phyloP scores from a whole-genome alignment of 2,113 vertebrate genomes.

The Sula dactylatra region DNA sequence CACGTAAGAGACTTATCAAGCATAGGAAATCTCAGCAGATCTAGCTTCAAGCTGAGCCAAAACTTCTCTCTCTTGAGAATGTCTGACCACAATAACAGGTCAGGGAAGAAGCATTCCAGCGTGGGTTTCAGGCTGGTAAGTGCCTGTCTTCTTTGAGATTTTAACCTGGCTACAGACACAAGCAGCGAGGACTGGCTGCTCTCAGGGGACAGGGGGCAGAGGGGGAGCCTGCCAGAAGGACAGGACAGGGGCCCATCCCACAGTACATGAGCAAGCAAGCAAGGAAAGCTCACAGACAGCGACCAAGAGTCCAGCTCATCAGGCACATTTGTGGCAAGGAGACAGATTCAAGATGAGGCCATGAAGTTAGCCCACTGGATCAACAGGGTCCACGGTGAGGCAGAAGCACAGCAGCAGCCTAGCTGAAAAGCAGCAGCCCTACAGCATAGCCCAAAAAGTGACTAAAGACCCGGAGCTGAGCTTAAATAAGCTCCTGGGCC shows the following conservation, averaged over 20 bases:
- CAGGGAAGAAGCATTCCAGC: not conserved
- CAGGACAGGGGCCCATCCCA: not conserved
- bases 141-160: fast-evolving
- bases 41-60: slow-evolving; percentile 28
- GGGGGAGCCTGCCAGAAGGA: not conserved
- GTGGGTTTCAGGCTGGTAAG: slow-evolving; percentile 75
- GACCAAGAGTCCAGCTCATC: not conserved
- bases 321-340: fast-evolving
- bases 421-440: not conserved
- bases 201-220: not conserved
- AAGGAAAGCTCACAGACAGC: not conserved
- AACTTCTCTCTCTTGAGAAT: slow-evolving; percentile 33
- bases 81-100: not conserved
- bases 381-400: fast-evolving
- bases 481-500: not conserved
- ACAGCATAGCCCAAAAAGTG: fast-evolving
- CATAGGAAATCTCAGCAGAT: not conserved
- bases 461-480: fast-evolving
- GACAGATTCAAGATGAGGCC: not conserved
- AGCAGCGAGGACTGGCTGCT: not conserved
- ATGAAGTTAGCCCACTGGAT: not conserved
- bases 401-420: not conserved
- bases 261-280: not conserved
- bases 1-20: not conserved
- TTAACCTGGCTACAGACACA: fast-evolving